These are phyloP conservation scores for Luffia ferchaultella DNA, from an alignment of 2,888 invertebrate species.

Conservation along the genomic window DNA sequence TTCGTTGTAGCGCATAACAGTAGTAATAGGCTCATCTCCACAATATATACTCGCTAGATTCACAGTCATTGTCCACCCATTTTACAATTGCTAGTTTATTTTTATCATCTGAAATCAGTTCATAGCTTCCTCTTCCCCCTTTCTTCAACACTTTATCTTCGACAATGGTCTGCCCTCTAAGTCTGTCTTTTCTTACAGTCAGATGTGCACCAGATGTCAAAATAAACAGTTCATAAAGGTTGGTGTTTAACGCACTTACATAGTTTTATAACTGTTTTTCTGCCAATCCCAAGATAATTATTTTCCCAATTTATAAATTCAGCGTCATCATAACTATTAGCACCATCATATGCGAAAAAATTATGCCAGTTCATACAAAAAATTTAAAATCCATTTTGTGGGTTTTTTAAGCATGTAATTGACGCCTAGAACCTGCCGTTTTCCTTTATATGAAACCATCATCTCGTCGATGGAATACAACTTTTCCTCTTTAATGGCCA, in stretches of 20 bases:
- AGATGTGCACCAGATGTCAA: slow-evolving; percentile 13
- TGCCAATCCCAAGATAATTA: slow-evolving; percentile 11
- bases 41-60: slow-evolving; percentile 13
- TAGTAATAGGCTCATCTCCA: slow-evolving; percentile 7
- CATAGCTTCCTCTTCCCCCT: slow-evolving; percentile 10
- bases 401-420: slow-evolving; percentile 11
- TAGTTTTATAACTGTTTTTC: slow-evolving; percentile 9
- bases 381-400: slow-evolving; percentile 12
- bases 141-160: slow-evolving; percentile 12
- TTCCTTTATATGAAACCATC: slow-evolving; percentile 15
- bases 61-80: slow-evolving; percentile 12
- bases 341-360: slow-evolving; percentile 13
- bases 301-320: slow-evolving; percentile 10
- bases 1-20: slow-evolving; percentile 1
- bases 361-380: slow-evolving; percentile 12
- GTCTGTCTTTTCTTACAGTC: slow-evolving; percentile 11
- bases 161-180: slow-evolving; percentile 8
- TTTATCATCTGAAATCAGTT: slow-evolving; percentile 12
- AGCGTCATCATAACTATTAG: slow-evolving; percentile 9
- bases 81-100: slow-evolving; percentile 11
- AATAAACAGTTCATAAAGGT: slow-evolving; percentile 11
- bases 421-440: slow-evolving; percentile 12
- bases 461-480: slow-evolving; percentile 12
- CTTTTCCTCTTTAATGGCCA: slow-evolving; percentile 11
- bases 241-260: slow-evolving; percentile 10